Percentiles rank a stretch among this genome's conserved stretches.
phyloP scores from a whole-genome alignment of 2,888 invertebrate genomes.

The Notocelia uddmanniana region DNA sequence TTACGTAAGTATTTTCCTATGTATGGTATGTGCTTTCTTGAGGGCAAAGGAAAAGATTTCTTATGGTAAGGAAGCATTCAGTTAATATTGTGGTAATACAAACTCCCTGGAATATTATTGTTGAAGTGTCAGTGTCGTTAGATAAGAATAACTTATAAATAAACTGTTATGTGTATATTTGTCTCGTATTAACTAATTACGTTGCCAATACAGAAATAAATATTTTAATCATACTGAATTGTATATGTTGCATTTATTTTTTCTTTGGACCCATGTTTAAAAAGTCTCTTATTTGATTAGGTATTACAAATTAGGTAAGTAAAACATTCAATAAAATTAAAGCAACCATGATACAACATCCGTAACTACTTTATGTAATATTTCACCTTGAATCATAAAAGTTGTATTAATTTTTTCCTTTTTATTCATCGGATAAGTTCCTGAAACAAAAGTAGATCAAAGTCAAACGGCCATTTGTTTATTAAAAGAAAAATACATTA shows the following conservation, averaged over 20 bases:
- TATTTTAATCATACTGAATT: neutral
- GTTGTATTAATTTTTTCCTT: neutral
- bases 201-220: no score
- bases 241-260: neutral
- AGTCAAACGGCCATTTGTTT: neutral
- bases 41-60: neutral
- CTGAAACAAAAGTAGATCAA: slow-evolving; percentile 3
- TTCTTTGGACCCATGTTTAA: neutral
- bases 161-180: no score
- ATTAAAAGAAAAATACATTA: neutral
- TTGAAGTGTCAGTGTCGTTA: no score
- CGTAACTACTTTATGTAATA: neutral
- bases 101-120: no score
- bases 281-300: no score
- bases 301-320: no score
- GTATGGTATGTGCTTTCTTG: no score
- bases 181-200: no score
- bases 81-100: no score
- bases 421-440: neutral
- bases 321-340: neutral
- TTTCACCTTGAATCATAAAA: slow-evolving; percentile 7
- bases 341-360: slow-evolving; percentile 5
- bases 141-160: no score
- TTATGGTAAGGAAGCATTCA: neutral
- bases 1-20: no score